These are phyloP conservation scores for Megathymus violae DNA, from an alignment of 1,140 invertebrate genomes.

Conservation along the genomic window DNA sequence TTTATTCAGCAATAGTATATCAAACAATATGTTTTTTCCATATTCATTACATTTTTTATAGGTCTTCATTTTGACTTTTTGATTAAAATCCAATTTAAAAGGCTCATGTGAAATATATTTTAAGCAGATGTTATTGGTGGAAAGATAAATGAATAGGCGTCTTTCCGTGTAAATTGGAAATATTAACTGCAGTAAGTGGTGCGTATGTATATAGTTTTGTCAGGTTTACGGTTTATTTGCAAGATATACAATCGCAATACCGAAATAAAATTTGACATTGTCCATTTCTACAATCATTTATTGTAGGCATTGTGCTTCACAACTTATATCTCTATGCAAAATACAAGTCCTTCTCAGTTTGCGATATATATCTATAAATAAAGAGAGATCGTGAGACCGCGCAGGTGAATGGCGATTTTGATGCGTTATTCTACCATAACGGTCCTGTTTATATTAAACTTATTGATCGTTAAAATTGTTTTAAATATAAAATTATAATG, in stretches of 20 bases:
- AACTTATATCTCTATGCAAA: constrained; percentile 78
- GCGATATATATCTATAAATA: constrained; percentile 75
- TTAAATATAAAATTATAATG: constrained; percentile 9
- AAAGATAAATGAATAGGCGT: background rate
- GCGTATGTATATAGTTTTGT: no score
- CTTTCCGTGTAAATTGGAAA: background rate
- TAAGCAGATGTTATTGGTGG: no score
- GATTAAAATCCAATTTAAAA: background rate
- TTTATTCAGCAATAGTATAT: no score
- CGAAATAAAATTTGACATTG: constrained; percentile 24
- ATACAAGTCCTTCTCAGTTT: constrained; percentile 76
- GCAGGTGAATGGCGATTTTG: constrained; percentile 73
- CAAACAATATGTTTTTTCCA: background rate
- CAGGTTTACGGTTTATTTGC: no score
- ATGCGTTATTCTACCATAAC: constrained; percentile 69
- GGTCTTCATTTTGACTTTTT: background rate
- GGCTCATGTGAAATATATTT: no score
- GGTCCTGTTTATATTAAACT: constrained; percentile 49
- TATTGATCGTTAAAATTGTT: constrained; percentile 14
- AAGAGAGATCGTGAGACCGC: constrained; percentile 75
- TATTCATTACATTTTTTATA: background rate
- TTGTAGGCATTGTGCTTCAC: constrained; percentile 60
- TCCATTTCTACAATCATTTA: constrained; percentile 20
- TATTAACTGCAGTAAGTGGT: background rate
- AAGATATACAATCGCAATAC: background rate